These are phyloP conservation scores for Notechis scutatus DNA, from an alignment of 2,113 vertebrate species.

Conservation along the genomic window DNA sequence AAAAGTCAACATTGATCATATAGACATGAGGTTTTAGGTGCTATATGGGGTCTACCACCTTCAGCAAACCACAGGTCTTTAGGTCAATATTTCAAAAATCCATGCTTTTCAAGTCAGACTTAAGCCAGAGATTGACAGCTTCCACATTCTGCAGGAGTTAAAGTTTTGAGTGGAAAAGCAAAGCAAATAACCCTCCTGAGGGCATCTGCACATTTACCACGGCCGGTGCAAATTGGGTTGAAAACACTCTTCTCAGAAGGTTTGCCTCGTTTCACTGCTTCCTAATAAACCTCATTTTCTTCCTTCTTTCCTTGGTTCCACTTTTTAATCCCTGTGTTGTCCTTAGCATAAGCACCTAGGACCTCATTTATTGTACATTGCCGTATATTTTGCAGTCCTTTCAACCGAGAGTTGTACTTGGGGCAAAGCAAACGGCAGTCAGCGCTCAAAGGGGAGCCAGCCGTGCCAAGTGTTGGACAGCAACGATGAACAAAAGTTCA, in stretches of 20 bases:
- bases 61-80: not conserved
- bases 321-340: not conserved
- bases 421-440: not conserved
- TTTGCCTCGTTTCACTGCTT: not conserved
- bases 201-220: no score
- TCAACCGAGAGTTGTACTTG: not conserved
- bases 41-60: not conserved
- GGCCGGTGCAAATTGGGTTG: no score
- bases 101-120: not conserved
- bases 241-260: not conserved
- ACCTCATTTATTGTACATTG: not conserved
- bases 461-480: not conserved
- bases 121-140: not conserved
- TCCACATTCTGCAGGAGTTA: not conserved
- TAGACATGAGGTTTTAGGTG: no score
- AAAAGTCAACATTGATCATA: not conserved
- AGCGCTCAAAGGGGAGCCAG: not conserved
- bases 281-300: not conserved
- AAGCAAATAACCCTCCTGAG: not conserved
- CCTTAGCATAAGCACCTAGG: not conserved
- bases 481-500: not conserved
- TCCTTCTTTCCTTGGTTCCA: not conserved
- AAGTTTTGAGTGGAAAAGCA: not conserved
- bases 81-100: not conserved
- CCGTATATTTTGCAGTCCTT: not conserved